Evolutionary conservation across 2,888 invertebrate genomes (phyloP).

Genomic region (Hartigia nigra): DNA sequence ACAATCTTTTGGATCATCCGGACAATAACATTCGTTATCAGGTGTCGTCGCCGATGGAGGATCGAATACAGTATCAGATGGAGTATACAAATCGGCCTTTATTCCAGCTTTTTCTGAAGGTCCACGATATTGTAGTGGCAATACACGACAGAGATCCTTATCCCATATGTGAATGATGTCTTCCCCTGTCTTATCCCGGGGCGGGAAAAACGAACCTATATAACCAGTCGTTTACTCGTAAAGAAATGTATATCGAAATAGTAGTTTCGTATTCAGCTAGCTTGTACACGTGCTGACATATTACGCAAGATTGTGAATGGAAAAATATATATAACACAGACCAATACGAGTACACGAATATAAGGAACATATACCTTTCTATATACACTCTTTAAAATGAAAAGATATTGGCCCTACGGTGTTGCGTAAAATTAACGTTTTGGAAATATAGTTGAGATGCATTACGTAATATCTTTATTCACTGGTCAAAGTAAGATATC

Average conservation of each 20-base stretch:
- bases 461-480: background rate
- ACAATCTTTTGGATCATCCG: constrained; percentile 74
- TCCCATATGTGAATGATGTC: constrained; percentile 84
- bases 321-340: background rate
- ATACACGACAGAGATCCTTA: constrained; percentile 85
- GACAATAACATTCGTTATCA: constrained; percentile 78
- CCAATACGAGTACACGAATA: background rate
- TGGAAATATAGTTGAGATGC: background rate
- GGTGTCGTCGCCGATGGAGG: constrained; percentile 69
- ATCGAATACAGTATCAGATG: constrained; percentile 76
- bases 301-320: background rate
- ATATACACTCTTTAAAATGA: background rate
- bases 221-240: background rate
- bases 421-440: background rate
- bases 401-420: background rate
- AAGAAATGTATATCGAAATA: background rate
- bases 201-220: constrained; percentile 85
- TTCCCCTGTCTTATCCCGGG: constrained; percentile 70
- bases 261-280: background rate
- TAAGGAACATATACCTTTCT: background rate
- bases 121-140: constrained; percentile 79
- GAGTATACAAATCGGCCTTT: constrained; percentile 78
- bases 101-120: constrained; percentile 80
- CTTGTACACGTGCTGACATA: background rate
- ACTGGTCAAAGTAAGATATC: background rate